Percentiles rank a stretch among this genome's conserved stretches.
phyloP scores from a whole-genome alignment of 2,888 invertebrate genomes.

The Archips crataeganus region DNA sequence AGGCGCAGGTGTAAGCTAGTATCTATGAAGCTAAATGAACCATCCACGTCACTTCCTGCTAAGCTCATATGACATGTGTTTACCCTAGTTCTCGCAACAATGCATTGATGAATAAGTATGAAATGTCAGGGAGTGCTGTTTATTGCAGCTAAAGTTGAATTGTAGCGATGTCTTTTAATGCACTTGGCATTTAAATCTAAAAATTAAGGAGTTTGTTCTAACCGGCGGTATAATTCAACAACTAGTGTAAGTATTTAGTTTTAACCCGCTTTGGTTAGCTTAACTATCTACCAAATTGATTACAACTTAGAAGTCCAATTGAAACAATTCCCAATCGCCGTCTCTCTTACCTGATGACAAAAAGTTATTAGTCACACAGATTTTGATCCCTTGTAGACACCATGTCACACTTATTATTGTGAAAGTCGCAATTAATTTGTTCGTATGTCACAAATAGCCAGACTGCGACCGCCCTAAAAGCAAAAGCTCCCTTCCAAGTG shows the following conservation, averaged over 20 bases:
- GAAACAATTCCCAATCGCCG: too few relatives aligned
- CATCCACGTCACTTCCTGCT: not conserved
- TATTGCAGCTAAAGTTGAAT: not conserved
- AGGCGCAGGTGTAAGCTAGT: not conserved
- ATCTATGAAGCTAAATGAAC: not conserved
- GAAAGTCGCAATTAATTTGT: too few relatives aligned
- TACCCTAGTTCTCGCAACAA: conserved; percentile 27
- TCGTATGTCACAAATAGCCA: too few relatives aligned
- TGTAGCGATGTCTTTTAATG: conserved; percentile 2
- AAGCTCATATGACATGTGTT: conserved; percentile 2
- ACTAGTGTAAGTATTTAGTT: not conserved
- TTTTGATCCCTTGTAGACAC: too few relatives aligned
- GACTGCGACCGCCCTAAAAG: too few relatives aligned
- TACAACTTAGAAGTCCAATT: too few relatives aligned
- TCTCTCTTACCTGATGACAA: too few relatives aligned
- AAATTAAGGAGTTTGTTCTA: not conserved
- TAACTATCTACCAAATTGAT: too few relatives aligned
- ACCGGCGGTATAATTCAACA: not conserved
- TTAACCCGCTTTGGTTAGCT: not conserved
- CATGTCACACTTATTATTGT: too few relatives aligned
- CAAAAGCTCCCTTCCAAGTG: too few relatives aligned
- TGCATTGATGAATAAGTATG: conserved; percentile 22
- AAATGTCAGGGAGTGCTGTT: conserved; percentile 8
- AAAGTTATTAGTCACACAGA: too few relatives aligned
- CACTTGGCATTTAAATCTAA: conserved; percentile 10